phyloP scores from a whole-genome alignment of 2,797 vertebrate genomes.

The Enteromius mattozi region DNA sequence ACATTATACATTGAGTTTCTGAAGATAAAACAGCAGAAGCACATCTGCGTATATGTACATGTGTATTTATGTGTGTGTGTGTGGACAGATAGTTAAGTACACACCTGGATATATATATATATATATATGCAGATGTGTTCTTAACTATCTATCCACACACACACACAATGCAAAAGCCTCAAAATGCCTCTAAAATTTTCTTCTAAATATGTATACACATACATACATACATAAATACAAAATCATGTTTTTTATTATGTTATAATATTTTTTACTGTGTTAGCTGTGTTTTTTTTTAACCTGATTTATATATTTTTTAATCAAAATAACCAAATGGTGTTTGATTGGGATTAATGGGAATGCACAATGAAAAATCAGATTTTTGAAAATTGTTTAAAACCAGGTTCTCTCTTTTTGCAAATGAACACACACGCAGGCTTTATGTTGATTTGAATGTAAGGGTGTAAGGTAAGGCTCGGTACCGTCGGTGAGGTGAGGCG shows the following conservation, averaged over 20 bases:
- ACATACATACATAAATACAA: no score
- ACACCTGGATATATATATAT: not conserved
- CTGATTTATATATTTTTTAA: not conserved
- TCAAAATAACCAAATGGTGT: not conserved
- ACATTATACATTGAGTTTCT: not conserved
- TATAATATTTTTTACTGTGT: not conserved
- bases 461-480: slow-evolving; percentile 57
- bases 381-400: not conserved
- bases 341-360: not conserved
- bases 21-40: not conserved
- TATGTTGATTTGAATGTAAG: not conserved
- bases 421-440: not conserved
- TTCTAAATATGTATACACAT: no score
- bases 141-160: no score
- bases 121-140: not conserved
- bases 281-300: no score
- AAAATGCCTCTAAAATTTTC: not conserved
- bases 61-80: slow-evolving; percentile 15
- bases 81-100: not conserved
- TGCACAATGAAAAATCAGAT: not conserved
- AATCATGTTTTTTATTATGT: not conserved
- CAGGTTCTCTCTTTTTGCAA: not conserved
- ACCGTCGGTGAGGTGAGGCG: slow-evolving; percentile 94
- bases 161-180: not conserved
- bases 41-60: not conserved